Conservation (phyloP, 2,113 vertebrate genomes). For the Mustela nigripes region DNA sequence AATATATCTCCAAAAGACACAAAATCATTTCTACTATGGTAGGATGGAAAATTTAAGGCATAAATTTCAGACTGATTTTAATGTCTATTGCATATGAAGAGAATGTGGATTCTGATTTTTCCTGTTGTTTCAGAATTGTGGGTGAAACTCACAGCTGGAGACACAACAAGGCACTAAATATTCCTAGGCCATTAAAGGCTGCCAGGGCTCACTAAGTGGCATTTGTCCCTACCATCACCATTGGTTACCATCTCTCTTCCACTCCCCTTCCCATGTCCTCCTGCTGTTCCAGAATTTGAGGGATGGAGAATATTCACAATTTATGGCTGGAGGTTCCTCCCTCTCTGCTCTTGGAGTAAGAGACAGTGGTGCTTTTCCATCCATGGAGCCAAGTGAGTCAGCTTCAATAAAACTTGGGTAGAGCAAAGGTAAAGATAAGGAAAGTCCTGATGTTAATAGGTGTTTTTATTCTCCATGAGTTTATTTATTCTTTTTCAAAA, state of each 20-base stretch:
- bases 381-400: slow-evolving; percentile 36
- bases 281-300: not conserved
- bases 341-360: not conserved
- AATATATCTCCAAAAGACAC: slow-evolving; percentile 2
- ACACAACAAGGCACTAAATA: not conserved
- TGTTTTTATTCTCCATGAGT: not conserved
- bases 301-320: not conserved
- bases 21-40: slow-evolving; percentile 27
- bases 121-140: slow-evolving; percentile 16
- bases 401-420: not conserved
- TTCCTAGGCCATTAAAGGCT: not conserved
- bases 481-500: not conserved
- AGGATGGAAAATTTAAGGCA: slow-evolving; percentile 25
- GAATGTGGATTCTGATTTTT: slow-evolving; percentile 13
- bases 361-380: not conserved
- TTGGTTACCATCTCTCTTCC: not conserved
- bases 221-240: not conserved
- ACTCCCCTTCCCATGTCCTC: not conserved
- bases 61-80: slow-evolving; percentile 34
- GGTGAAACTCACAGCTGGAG: slow-evolving; percentile 27
- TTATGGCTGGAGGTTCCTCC: not conserved
- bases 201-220: not conserved
- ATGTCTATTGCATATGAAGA: not conserved
- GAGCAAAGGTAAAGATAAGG: not conserved
- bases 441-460: not conserved